Base-by-base conservation (phyloP, 2,888 invertebrate genomes). In the Stramonita haemastoma region DNA sequence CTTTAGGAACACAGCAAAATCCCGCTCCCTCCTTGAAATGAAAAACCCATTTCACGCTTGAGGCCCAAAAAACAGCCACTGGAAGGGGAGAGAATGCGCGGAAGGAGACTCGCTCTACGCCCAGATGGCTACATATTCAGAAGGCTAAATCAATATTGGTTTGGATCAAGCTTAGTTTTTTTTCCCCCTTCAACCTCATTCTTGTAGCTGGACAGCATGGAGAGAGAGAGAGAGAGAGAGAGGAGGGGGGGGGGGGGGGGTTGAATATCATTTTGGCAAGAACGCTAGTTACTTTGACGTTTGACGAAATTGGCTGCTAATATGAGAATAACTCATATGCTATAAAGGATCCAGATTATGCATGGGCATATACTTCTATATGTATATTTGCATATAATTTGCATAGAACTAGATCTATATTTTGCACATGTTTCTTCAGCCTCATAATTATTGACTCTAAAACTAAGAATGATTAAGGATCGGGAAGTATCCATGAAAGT, bases 1-100 rank as follows among this genome's bases (percentile, higher is more conserved):
- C 22, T 83, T 83, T 26, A 83, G 81, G 81, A 36, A 46, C 81
- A 36, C 81, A 36, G 22, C 81, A 22, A 46, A 83, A 46, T 46
- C 81, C 46, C 46, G 22, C 81, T 26, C 36, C 81, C 46, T 29
- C 22, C 46, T 46, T 46, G 26, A 36, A 46, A 46, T 46, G 36
- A 36, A 83, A 83, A 83, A 83, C 81, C 81, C 81, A 46, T 83
- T 83, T 26, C 46, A 83, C n/a, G 81, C 81, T 83, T 83, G 46
- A 83, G 81, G 46, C 36, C 36, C 81, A 46, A 83, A 83, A 81
- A 19, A 83, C 36, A 83, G 13, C 6, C 22, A 8, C 46, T 13
- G 46, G 13, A 5, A 77, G 29, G 32, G 11, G 77, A 32, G 77
- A 32, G 77, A 32, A 8, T 19, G 73, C 11, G 73, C 26, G 73